These are phyloP conservation scores for Acleris emargana DNA, from an alignment of 2,888 invertebrate species.

Conservation along the genomic window DNA sequence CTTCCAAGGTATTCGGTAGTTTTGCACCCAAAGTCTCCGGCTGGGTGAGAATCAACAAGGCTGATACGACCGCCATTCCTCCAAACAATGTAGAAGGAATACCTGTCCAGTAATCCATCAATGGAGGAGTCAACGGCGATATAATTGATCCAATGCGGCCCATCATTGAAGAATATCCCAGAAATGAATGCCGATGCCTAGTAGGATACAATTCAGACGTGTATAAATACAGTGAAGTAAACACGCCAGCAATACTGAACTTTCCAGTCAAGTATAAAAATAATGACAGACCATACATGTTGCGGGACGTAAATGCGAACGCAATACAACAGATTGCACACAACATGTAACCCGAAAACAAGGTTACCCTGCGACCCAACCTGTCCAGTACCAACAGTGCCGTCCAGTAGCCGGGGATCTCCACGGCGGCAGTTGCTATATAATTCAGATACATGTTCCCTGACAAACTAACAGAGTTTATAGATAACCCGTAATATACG, in stretches of 20 bases:
- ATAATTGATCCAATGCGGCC: slow-evolving; percentile 88
- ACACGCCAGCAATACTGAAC: slow-evolving; percentile 85
- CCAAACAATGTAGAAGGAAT: slow-evolving; percentile 75
- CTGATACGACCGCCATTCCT: slow-evolving; percentile 62
- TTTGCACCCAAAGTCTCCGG: slow-evolving; percentile 71
- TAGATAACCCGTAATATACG: slow-evolving; percentile 90
- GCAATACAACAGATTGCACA: slow-evolving; percentile 80
- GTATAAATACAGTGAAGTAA: slow-evolving; percentile 86
- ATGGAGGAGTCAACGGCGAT: slow-evolving; percentile 87
- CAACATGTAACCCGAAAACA: slow-evolving; percentile 65
- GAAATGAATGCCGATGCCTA: slow-evolving; percentile 86
- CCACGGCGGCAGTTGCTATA: slow-evolving; percentile 85
- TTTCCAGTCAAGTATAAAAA: slow-evolving; percentile 85
- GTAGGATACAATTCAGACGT: slow-evolving; percentile 90
- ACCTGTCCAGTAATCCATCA: slow-evolving; percentile 79
- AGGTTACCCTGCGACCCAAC: slow-evolving; percentile 79
- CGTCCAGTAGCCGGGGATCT: slow-evolving; percentile 88
- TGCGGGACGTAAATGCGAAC: slow-evolving; percentile 76
- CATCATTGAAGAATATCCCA: slow-evolving; percentile 88
- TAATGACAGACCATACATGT: slow-evolving; percentile 58
- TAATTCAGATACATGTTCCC: slow-evolving; percentile 91
- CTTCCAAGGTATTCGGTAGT: slow-evolving; percentile 76
- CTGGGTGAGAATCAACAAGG: slow-evolving; percentile 66
- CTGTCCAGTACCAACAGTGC: slow-evolving; percentile 85
- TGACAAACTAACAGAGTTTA: slow-evolving; percentile 89